Conservation (phyloP, 2,888 invertebrate genomes). For the Caenorhabditis angaria region DNA sequence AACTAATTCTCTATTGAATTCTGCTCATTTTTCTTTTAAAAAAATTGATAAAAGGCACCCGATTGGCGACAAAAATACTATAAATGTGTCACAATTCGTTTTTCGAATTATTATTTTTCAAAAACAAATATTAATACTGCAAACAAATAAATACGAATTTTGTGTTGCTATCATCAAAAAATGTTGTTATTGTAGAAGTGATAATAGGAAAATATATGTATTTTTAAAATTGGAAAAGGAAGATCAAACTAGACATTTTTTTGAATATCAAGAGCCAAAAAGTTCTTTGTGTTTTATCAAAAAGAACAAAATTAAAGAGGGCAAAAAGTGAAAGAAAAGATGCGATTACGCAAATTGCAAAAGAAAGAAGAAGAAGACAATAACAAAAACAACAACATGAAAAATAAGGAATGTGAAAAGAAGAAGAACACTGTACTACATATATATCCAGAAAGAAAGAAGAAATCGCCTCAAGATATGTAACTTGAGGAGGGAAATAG, state of each 20-base stretch:
- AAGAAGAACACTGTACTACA: conserved; percentile 15
- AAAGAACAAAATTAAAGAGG: neutral
- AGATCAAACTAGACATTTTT: too few species aligned
- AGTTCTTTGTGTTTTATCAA: neutral
- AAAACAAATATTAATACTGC: conserved; percentile 1
- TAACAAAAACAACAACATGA: conserved; percentile 1
- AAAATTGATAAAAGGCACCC: too few species aligned
- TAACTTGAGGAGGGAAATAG: conserved; percentile 26
- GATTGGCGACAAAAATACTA: too few species aligned
- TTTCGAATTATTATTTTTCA: neutral
- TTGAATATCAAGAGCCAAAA: too few species aligned
- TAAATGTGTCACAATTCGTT: neutral
- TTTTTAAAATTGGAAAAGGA: neutral
- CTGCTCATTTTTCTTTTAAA: too few species aligned
- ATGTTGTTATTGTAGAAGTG: neutral
- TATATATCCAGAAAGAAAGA: conserved; percentile 20
- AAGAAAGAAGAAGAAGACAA: neutral
- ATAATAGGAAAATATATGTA: neutral
- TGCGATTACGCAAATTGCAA: conserved; percentile 5
- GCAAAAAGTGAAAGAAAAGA: conserved; percentile 1
- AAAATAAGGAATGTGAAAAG: conserved; percentile 15
- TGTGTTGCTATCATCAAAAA: neutral
- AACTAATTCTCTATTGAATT: too few species aligned
- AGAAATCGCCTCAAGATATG: conserved; percentile 25
- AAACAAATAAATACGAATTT: conserved; percentile 1